Evolutionary conservation across 2,797 vertebrate genomes (phyloP).

Genomic region (Cirrhinus mrigala): DNA sequence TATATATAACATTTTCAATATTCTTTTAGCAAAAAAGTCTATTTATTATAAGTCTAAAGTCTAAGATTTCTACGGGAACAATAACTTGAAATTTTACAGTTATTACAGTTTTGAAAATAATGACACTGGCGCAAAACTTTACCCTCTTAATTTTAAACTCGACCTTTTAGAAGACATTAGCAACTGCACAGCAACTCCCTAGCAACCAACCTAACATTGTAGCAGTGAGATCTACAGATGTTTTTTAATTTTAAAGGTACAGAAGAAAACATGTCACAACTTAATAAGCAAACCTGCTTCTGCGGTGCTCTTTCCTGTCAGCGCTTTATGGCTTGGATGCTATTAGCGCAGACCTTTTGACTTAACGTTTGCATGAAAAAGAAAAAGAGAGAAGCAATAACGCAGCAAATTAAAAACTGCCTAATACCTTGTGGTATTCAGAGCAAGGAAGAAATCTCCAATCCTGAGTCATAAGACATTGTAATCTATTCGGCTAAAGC

Average conservation of each 20-base stretch:
- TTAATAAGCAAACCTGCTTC: background rate
- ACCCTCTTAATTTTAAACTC: background rate
- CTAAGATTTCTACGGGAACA: too few relatives aligned
- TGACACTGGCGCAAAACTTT: background rate
- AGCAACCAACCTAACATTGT: background rate
- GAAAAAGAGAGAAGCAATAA: conserved; percentile 2
- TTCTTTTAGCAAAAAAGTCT: too few relatives aligned
- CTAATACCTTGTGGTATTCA: conserved; percentile 36
- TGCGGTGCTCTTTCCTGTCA: background rate
- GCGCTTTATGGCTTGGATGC: background rate
- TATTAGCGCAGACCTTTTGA: background rate
- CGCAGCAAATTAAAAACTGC: conserved; percentile 25
- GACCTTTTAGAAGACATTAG: background rate
- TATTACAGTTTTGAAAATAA: background rate
- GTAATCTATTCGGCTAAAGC: conserved; percentile 39
- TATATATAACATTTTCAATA: too few relatives aligned
- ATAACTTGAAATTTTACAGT: too few relatives aligned
- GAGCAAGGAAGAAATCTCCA: conserved; percentile 20
- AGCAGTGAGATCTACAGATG: background rate
- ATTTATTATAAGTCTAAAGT: too few relatives aligned
- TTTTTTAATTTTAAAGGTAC: background rate
- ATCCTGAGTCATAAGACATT: conserved; percentile 31
- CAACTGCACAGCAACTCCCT: background rate
- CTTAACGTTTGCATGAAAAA: conserved; percentile 14
- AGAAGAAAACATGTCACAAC: background rate